Evolutionary conservation across 2,113 vertebrate species (phyloP).

Genomic region (Theristicus caerulescens): DNA sequence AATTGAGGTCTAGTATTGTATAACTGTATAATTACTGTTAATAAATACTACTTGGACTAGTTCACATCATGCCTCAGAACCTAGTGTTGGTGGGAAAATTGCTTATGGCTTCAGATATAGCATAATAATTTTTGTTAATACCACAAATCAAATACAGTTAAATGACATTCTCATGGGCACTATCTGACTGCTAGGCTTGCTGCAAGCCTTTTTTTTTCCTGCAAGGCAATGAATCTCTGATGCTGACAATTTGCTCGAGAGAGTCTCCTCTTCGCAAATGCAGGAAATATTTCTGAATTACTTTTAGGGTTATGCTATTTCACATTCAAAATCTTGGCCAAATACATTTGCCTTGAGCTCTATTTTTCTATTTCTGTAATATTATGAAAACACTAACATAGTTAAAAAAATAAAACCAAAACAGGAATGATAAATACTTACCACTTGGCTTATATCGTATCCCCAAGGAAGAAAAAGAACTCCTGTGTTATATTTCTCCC

Average conservation of each 20-base stretch:
- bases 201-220: background rate
- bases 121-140: background rate
- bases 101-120: background rate
- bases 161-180: background rate
- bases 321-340: background rate
- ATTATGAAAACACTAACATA: constrained; percentile 22
- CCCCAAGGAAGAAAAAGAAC: constrained; percentile 73
- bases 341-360: background rate
- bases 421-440: constrained; percentile 52
- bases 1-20: background rate
- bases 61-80: background rate
- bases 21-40: background rate
- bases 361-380: background rate
- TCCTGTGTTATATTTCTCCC: constrained; percentile 76
- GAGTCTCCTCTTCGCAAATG: background rate
- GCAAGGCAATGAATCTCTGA: background rate
- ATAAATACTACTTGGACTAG: background rate
- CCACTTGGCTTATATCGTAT: constrained; percentile 74
- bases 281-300: constrained; percentile 24
- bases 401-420: constrained; percentile 9
- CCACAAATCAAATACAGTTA: constrained; percentile 1
- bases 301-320: background rate
- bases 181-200: background rate
- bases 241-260: background rate
- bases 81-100: background rate